Percentiles rank a stretch among this genome's conserved stretches.
phyloP scores from a whole-genome alignment of 2,113 vertebrate genomes.

The Toxostoma redivivum region DNA sequence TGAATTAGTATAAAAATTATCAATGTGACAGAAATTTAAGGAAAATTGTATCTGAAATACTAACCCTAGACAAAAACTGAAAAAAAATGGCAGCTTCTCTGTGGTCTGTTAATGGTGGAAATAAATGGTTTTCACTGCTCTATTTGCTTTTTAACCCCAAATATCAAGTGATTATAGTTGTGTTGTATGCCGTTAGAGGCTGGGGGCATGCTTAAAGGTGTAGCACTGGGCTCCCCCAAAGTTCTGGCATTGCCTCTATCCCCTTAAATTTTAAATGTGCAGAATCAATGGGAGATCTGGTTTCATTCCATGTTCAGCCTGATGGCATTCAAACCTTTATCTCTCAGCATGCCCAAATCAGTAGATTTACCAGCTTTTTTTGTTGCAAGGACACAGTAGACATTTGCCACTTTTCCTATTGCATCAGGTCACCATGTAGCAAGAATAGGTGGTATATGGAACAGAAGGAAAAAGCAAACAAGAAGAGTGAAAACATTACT shows the following conservation, averaged over 20 bases:
- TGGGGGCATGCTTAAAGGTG: background rate
- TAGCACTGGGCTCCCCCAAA: background rate
- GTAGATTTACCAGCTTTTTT: background rate
- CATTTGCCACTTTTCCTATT: background rate
- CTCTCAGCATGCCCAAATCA: background rate
- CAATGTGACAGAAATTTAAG: background rate
- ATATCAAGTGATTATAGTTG: background rate
- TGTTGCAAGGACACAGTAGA: background rate
- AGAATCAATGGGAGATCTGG: background rate
- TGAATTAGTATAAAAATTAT: background rate
- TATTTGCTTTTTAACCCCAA: background rate
- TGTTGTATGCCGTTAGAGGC: background rate
- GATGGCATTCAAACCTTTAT: background rate
- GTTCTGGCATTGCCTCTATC: background rate
- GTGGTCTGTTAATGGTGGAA: background rate
- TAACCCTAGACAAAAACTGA: background rate
- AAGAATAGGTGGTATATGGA: background rate
- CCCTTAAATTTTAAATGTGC: accelerated
- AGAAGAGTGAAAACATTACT: background rate
- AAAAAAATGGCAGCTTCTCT: background rate
- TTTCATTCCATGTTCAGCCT: background rate
- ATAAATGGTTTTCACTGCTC: background rate
- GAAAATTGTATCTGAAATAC: background rate
- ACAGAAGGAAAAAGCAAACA: background rate
- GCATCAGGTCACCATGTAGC: background rate